A percentile compares a stretch with the other conserved stretches of the same genome.
Evolutionary conservation across 2,888 invertebrate species (phyloP).

Genomic region (Branchellion lobata): DNA sequence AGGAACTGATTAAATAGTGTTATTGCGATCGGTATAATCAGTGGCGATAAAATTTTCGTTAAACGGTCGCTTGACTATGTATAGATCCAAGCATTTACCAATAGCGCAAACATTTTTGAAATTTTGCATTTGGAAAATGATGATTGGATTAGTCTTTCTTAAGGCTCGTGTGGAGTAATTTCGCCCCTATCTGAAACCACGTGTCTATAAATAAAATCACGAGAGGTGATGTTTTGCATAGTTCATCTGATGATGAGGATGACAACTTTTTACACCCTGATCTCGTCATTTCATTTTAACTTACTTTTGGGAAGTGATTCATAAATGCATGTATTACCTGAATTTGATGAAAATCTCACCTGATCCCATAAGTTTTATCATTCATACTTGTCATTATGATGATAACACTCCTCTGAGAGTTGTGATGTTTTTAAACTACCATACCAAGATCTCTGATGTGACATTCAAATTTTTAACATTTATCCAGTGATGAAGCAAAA

Average conservation of each 20-base stretch:
- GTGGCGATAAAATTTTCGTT: conserved; percentile 1
- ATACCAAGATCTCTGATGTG: conserved; percentile 22
- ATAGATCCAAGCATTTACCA: conserved; percentile 29
- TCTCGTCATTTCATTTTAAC: background rate
- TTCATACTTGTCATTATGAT: background rate
- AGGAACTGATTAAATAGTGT: conserved; percentile 10
- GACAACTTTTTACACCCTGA: background rate
- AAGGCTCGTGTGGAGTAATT: background rate
- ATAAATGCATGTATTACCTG: background rate
- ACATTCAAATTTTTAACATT: background rate
- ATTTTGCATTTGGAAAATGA: background rate
- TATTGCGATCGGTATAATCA: conserved; percentile 24
- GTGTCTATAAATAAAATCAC: background rate
- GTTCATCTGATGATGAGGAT: conserved; percentile 33
- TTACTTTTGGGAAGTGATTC: background rate
- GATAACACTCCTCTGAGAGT: conserved; percentile 8
- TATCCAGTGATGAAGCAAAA: conserved; percentile 16
- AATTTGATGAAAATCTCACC: no score
- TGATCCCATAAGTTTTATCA: background rate
- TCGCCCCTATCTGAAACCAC: conserved; percentile 41
- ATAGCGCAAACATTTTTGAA: conserved; percentile 1
- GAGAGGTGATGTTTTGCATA: conserved; percentile 38
- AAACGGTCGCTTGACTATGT: conserved; percentile 28
- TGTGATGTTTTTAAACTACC: conserved; percentile 21
- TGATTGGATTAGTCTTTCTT: conserved; percentile 39